Base-by-base conservation (phyloP, 2,797 vertebrate species). In the Erethizon dorsatum region DNA sequence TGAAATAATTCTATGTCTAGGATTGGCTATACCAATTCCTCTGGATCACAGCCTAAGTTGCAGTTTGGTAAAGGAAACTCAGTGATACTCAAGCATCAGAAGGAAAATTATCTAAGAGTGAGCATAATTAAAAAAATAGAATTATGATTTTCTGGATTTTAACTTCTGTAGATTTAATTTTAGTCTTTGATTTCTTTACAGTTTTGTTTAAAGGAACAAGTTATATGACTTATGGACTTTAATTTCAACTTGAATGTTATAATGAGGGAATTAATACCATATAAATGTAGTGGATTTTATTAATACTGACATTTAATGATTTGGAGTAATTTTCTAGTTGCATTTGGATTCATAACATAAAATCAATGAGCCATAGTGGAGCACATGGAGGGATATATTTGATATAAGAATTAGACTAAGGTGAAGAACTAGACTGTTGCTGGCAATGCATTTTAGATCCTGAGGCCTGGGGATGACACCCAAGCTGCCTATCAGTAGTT, bases 221-320 rank as follows among this genome's bases (percentile, higher is more conserved):
- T 54, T 91, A 33, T 61, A n/a, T 93, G 12, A 78, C 47, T 41
- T 54, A 59, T 57, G 54, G 56, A 45, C 31, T 95, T 86, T 71
- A 78, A 63, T 85, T 92, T 91, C 69, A 94, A 63, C 41, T 78
- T 79, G 20, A 95, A 77, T 92, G 33, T 20, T 41, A 63, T 73
- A 54, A n/a, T 50, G 26, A 86, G 18, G 63, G 41, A 52, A 88
- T 84, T 84, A 69, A 91, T 47, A 80, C 12, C n/a, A 31, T 41
- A 80, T 47, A 54, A 80, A 85, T 82, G 52, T 85, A 85, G 28
- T 7, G 6, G 63, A 71, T 88, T 92, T 84, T 95, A 88, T 80
- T 84, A 88, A 92, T 84, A 63, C 28, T 95, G 83, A 92, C 89
- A 90, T 92, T 88, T 88, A 84, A 92, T 37, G 41, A 84, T 94